Evolutionary conservation across 2,888 invertebrate species (phyloP).

Genomic region (Amiota communis): DNA sequence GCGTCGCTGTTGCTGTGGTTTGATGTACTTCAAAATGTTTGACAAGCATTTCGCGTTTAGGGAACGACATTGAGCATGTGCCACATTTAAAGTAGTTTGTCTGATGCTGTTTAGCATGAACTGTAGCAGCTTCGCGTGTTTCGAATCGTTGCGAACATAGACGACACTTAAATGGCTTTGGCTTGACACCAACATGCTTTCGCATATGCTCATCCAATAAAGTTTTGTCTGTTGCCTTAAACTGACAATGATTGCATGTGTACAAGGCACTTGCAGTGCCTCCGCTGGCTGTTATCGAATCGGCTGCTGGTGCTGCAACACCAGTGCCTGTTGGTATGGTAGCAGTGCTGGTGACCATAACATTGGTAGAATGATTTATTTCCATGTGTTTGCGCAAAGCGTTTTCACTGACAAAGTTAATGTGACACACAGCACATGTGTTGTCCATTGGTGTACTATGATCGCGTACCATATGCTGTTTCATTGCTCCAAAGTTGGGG

Average conservation of each 20-base stretch:
- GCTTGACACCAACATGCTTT: slow-evolving; percentile 69
- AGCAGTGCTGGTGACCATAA: slow-evolving; percentile 68
- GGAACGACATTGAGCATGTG: slow-evolving; percentile 71
- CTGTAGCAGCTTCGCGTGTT: slow-evolving; percentile 72
- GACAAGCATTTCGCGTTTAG: slow-evolving; percentile 71
- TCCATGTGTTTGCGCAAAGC: slow-evolving; percentile 73
- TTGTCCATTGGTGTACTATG: slow-evolving; percentile 71
- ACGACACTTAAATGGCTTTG: slow-evolving; percentile 74
- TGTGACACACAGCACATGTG: slow-evolving; percentile 71
- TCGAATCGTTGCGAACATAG: slow-evolving; percentile 73
- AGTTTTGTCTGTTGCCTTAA: slow-evolving; percentile 71
- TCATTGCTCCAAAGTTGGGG: slow-evolving; percentile 70
- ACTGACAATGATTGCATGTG: slow-evolving; percentile 72
- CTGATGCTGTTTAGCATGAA: slow-evolving; percentile 73
- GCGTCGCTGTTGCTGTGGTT: slow-evolving; percentile 41
- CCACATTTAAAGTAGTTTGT: slow-evolving; percentile 73
- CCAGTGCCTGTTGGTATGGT: slow-evolving; percentile 68
- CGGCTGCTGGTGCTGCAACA: slow-evolving; percentile 51
- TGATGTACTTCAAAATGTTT: slow-evolving; percentile 74
- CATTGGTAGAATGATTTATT: slow-evolving; percentile 71
- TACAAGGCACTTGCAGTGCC: slow-evolving; percentile 59
- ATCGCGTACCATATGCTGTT: slow-evolving; percentile 72
- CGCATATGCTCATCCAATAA: slow-evolving; percentile 72
- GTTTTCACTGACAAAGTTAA: slow-evolving; percentile 70
- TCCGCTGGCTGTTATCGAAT: slow-evolving; percentile 31